Evolutionary conservation across 37 sponge, comb jelly and placozoan genomes (phyloP).

Genomic region (Chondrilla cf. caribensis): DNA sequence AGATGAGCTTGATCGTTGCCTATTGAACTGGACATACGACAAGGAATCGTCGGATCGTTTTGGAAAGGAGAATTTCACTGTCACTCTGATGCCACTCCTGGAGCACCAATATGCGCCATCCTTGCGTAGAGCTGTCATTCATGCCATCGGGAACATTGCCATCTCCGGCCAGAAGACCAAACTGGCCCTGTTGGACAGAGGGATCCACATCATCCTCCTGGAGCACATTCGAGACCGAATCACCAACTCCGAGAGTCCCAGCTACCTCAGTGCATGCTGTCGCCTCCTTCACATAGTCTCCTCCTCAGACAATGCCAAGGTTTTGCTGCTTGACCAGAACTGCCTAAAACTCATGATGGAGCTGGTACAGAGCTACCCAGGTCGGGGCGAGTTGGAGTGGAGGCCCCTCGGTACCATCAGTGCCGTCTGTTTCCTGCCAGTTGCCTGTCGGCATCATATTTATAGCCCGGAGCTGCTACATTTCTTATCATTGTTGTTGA

Average conservation of each 20-base stretch:
- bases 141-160: slow-evolving; percentile 78
- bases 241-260: background rate
- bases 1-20: slow-evolving; percentile 60
- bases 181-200: slow-evolving; percentile 32
- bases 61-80: slow-evolving; percentile 30
- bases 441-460: slow-evolving; percentile 45
- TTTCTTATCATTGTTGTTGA: slow-evolving; percentile 27
- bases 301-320: slow-evolving; percentile 68
- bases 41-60: slow-evolving; percentile 61
- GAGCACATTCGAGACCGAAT: slow-evolving; percentile 12
- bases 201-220: slow-evolving; percentile 35
- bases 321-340: slow-evolving; percentile 48
- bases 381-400: slow-evolving; percentile 56
- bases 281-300: slow-evolving; percentile 78
- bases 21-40: slow-evolving; percentile 67
- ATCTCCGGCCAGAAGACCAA: slow-evolving; percentile 63
- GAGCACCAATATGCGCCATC: background rate
- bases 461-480: slow-evolving; percentile 38
- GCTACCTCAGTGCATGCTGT: slow-evolving; percentile 60
- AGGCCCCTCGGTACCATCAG: slow-evolving; percentile 63
- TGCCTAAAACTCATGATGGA: slow-evolving; percentile 43
- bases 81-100: slow-evolving; percentile 32
- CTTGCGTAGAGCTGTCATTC: slow-evolving; percentile 37
- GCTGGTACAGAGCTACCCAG: slow-evolving; percentile 20
- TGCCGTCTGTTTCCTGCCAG: slow-evolving; percentile 68